These are phyloP conservation scores for Muscicapa comitata DNA, from an alignment of 2,797 vertebrate genomes.

Conservation along the genomic window DNA sequence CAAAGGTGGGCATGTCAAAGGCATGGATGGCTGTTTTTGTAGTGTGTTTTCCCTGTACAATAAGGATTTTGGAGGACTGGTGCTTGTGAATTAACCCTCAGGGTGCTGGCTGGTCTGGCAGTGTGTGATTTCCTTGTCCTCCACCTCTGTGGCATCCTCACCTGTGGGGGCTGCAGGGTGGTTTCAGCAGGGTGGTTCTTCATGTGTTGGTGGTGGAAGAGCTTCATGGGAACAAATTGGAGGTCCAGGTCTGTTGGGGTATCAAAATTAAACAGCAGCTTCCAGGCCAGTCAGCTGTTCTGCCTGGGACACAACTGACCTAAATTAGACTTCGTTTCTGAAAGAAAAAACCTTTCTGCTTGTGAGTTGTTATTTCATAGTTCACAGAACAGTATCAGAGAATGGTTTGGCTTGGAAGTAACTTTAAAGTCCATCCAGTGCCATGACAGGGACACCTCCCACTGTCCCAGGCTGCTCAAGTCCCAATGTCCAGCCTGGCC, in stretches of 20 bases:
- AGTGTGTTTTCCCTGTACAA: rapidly evolving
- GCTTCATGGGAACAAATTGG: not conserved
- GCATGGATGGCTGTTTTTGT: not conserved
- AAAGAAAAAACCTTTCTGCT: not conserved
- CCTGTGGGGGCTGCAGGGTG: not conserved
- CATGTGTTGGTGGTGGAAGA: not conserved
- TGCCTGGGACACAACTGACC: not conserved
- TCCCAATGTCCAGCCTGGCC: rapidly evolving
- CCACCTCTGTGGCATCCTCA: not conserved
- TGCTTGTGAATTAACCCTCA: not conserved
- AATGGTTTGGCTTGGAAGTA: not conserved
- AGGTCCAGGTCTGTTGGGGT: not conserved
- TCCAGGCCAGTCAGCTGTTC: not conserved
- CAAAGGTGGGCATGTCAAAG: not conserved
- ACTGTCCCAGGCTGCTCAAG: not conserved
- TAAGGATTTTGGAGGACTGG: not conserved
- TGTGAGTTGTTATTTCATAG: not conserved
- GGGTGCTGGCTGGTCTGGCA: not conserved
- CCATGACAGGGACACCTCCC: not conserved
- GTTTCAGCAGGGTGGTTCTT: not conserved
- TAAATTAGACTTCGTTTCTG: not conserved
- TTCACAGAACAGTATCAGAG: not conserved
- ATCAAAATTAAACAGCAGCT: not conserved
- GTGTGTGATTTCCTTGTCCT: not conserved
- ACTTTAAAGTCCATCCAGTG: rapidly evolving